Conservation (phyloP, 1,140 invertebrate species). For the Holotrichia oblita region DNA sequence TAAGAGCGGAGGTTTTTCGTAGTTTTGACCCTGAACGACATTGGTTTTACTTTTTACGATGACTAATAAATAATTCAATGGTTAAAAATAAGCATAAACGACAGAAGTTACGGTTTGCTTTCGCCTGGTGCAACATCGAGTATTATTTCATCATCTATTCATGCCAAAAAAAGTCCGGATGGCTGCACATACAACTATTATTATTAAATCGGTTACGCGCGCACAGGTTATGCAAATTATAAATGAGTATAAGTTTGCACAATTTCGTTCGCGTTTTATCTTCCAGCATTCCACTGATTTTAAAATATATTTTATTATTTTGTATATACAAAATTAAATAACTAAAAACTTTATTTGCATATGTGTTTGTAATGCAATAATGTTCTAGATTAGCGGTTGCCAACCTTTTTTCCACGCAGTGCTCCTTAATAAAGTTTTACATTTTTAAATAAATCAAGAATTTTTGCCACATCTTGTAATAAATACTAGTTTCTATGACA, state of each 20-base stretch:
- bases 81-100: conserved; percentile 17
- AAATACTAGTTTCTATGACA: too few species aligned
- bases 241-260: neutral
- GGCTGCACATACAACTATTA: conserved; percentile 25
- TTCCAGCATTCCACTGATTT: neutral
- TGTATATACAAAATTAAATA: too few species aligned
- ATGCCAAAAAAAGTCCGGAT: conserved; percentile 21
- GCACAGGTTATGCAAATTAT: neutral
- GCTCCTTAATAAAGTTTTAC: too few species aligned
- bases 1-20: neutral
- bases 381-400: neutral
- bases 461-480: too few species aligned
- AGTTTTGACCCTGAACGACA: conserved; percentile 5
- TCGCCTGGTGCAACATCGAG: conserved; percentile 5
- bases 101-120: conserved; percentile 6
- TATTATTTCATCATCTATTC: conserved; percentile 26
- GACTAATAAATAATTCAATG: conserved; percentile 32
- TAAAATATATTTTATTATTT: neutral
- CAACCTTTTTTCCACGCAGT: neutral
- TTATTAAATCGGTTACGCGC: conserved; percentile 7
- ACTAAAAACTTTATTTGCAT: neutral
- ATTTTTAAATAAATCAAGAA: too few species aligned
- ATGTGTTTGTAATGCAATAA: neutral
- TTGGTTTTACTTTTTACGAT: conserved; percentile 31
- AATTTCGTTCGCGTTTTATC: neutral